phyloP scores from a whole-genome alignment of 2,888 invertebrate genomes.

The Thymelicus sylvestris region DNA sequence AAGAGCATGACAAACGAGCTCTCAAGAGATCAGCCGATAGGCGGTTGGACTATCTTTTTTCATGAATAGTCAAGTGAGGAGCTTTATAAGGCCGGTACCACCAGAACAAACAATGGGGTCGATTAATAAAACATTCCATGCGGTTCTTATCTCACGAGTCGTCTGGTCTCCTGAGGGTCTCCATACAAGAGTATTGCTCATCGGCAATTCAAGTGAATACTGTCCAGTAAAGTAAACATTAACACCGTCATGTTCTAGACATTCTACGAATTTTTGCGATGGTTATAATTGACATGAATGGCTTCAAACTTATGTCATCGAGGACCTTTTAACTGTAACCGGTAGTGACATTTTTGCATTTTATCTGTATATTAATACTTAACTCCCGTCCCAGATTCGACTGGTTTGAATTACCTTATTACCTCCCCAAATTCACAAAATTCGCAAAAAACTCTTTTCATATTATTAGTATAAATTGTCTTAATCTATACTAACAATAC shows the following conservation, averaged over 20 bases:
- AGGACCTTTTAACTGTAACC: too few relatives aligned
- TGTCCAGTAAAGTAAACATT: not conserved
- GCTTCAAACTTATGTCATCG: too few relatives aligned
- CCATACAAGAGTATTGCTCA: slow-evolving; percentile 16
- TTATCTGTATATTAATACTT: too few relatives aligned
- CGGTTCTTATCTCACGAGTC: slow-evolving; percentile 51
- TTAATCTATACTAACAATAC: too few relatives aligned
- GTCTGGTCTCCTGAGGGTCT: slow-evolving; percentile 26
- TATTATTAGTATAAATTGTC: too few relatives aligned
- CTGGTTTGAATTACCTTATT: too few relatives aligned
- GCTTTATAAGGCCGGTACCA: slow-evolving; percentile 54
- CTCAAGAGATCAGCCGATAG: slow-evolving; percentile 30
- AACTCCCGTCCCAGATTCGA: too few relatives aligned
- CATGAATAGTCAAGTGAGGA: slow-evolving; percentile 56
- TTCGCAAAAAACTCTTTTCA: too few relatives aligned
- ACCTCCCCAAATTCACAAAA: too few relatives aligned
- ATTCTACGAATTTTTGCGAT: too few relatives aligned
- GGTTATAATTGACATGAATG: too few relatives aligned
- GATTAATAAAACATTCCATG: slow-evolving; percentile 72
- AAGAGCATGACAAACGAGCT: slow-evolving; percentile 34
- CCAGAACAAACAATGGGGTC: slow-evolving; percentile 58
- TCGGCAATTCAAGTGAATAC: slow-evolving; percentile 4
- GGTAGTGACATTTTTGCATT: too few relatives aligned
- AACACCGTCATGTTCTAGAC: not conserved
- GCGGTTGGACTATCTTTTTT: slow-evolving; percentile 45